A percentile compares a stretch with the other conserved stretches of the same genome.
Conservation (phyloP, 1,140 invertebrate species). For the Neodiprion fabricii region DNA sequence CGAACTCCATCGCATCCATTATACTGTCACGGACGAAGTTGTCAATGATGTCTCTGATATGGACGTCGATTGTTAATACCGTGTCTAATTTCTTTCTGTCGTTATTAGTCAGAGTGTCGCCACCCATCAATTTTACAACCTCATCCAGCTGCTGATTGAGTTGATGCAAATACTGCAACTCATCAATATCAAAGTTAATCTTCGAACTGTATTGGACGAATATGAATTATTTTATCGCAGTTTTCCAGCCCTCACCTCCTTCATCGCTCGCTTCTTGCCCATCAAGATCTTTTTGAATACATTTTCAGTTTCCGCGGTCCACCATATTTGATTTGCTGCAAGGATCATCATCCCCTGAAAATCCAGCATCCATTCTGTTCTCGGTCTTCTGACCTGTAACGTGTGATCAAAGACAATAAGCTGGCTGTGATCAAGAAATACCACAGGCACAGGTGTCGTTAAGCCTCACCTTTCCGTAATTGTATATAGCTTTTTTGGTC, state of each 20-base stretch:
- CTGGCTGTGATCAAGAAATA: slow-evolving; percentile 58
- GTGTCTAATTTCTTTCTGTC: slow-evolving; percentile 88
- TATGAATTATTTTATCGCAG: not conserved
- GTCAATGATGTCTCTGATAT: slow-evolving; percentile 88
- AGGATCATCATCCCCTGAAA: slow-evolving; percentile 89
- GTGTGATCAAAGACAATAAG: slow-evolving; percentile 24
- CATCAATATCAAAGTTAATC: slow-evolving; percentile 6
- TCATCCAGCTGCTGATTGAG: slow-evolving; percentile 85
- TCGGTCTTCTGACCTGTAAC: slow-evolving; percentile 51
- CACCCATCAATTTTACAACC: slow-evolving; percentile 78
- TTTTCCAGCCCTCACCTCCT: slow-evolving; percentile 64
- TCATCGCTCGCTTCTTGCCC: slow-evolving; percentile 86
- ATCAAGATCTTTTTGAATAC: slow-evolving; percentile 78
- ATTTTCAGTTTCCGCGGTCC: slow-evolving; percentile 92
- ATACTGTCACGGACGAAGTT: slow-evolving; percentile 86
- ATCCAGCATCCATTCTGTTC: slow-evolving; percentile 86
- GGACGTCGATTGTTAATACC: slow-evolving; percentile 88
- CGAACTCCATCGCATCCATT: slow-evolving; percentile 82
- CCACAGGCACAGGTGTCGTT: slow-evolving; percentile 52
- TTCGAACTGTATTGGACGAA: not conserved
- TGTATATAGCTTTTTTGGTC: slow-evolving; percentile 86
- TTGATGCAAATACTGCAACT: slow-evolving; percentile 70
- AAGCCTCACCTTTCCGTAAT: slow-evolving; percentile 78
- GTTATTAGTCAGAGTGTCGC: slow-evolving; percentile 79
- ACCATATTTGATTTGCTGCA: slow-evolving; percentile 89